A percentile compares a stretch with the other conserved stretches of the same genome.
These are phyloP conservation scores for Thunnus maccoyii DNA, from an alignment of 2,113 vertebrate species.

Conservation along the genomic window DNA sequence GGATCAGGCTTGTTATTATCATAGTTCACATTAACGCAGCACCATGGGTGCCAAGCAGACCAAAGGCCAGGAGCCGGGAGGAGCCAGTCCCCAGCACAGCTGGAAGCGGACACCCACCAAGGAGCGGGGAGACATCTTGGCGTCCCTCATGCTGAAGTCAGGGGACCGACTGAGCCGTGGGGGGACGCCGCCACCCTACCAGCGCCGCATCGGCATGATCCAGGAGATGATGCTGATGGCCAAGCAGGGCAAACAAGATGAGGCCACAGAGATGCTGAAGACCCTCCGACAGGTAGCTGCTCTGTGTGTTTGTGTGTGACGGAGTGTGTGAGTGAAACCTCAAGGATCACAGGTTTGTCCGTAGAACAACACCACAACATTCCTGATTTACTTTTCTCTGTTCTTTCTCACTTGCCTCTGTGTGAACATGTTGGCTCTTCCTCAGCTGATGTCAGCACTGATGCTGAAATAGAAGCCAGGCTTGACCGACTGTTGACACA, in stretches of 20 bases:
- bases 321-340: constrained; percentile 5
- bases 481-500: constrained; percentile 20
- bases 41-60: constrained; percentile 94
- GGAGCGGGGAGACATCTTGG: constrained; percentile 88
- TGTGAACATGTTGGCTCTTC: background rate
- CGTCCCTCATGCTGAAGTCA: constrained; percentile 91
- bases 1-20: constrained; percentile 39
- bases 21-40: constrained; percentile 42
- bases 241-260: constrained; percentile 93
- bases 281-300: constrained; percentile 92
- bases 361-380: background rate
- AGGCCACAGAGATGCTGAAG: constrained; percentile 94
- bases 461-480: constrained; percentile 35
- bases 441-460: constrained; percentile 2
- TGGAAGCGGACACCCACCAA: constrained; percentile 86
- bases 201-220: constrained; percentile 93
- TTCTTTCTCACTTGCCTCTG: background rate
- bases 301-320: constrained; percentile 14
- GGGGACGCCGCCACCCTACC: constrained; percentile 91
- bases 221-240: constrained; percentile 96
- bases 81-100: constrained; percentile 85
- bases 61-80: constrained; percentile 87
- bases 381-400: background rate
- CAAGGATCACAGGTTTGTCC: background rate
- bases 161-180: constrained; percentile 89